Evolutionary conservation across 1,140 invertebrate species (phyloP), one percentile per base, ranked within the genome.

Genomic region (Heliconius eleuchia): DNA sequence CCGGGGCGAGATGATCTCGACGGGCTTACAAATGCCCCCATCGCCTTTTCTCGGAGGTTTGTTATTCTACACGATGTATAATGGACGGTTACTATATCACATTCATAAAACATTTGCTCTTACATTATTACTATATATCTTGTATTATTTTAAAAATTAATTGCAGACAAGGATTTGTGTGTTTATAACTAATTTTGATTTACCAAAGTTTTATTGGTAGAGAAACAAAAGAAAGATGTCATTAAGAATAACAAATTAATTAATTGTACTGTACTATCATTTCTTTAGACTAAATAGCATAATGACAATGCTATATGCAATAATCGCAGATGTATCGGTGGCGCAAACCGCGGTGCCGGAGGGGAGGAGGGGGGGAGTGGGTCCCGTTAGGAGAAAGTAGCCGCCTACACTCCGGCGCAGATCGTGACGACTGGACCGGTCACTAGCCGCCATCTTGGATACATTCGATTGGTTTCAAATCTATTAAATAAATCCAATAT

Each of bases 301-400:
- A 83, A 87, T 90, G 87, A 89, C 86, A 83, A 86, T 88, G 89
- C 13, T 16, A 46, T 46, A 92, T 89, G 89, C 83, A 46, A 46
- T 46, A 46, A 46, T 46, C 74, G 86, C 85, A 86, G 85, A 89
- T 88, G 88, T 85, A 86, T 88, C 83, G 88, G 80, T 82, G 80
- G 82, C 82, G 82, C 80, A 80, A 83, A 57, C 78, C 76, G 73
- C 39, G 83, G 79, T 74, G 73, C 75, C 71, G 73, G 23, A 74
- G 72, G 81, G 42, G 42, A 11, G 3, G 76, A 71, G 80, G 82
- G 80, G 79, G 84, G 73, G 77, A 83, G 79, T 76, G 82, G 83
- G 87, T 94, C 88, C 92, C 91, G 92, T 94, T 93, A 94, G 87
- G 92, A 93, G 92, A 94, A 94, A 94, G 92, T 94, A 92, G 91